phyloP scores from a whole-genome alignment of 1,140 invertebrate species.

The Tetramorium simillimum region DNA sequence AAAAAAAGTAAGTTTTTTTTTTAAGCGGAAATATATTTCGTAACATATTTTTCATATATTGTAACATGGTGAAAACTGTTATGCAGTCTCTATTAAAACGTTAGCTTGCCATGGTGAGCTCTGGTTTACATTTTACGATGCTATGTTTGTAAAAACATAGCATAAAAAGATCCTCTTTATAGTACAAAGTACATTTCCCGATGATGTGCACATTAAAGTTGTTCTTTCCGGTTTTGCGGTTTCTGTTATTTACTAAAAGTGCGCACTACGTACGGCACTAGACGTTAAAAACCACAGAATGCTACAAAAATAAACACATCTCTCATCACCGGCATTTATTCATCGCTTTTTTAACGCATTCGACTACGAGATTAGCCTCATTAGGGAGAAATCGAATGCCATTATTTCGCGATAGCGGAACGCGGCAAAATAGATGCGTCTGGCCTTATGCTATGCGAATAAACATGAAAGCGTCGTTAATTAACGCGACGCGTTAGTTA shows the following conservation, averaged over 20 bases:
- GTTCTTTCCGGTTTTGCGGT: slow-evolving; percentile 29
- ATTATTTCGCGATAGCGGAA: slow-evolving; percentile 25
- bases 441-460: slow-evolving; percentile 26
- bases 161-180: slow-evolving; percentile 38
- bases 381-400: slow-evolving; percentile 35
- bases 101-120: slow-evolving; percentile 16
- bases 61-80: slow-evolving; percentile 3
- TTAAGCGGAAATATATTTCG: not conserved
- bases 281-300: slow-evolving; percentile 21
- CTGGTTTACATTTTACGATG: slow-evolving; percentile 46
- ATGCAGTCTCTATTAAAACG: slow-evolving; percentile 48
- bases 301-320: slow-evolving; percentile 12
- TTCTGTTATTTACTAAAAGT: slow-evolving; percentile 32
- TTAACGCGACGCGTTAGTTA: slow-evolving; percentile 35
- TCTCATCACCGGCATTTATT: slow-evolving; percentile 24
- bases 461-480: slow-evolving; percentile 60
- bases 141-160: slow-evolving; percentile 41
- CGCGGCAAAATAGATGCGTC: not conserved
- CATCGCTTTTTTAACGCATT: not conserved
- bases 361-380: slow-evolving; percentile 25
- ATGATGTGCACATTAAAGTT: slow-evolving; percentile 34
- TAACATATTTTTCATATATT: slow-evolving; percentile 37
- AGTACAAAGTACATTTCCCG: slow-evolving; percentile 30
- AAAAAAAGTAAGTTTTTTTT: not conserved
- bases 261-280: not conserved